Base-by-base conservation (phyloP, 2,797 vertebrate genomes). In the Esox masquinongy region DNA sequence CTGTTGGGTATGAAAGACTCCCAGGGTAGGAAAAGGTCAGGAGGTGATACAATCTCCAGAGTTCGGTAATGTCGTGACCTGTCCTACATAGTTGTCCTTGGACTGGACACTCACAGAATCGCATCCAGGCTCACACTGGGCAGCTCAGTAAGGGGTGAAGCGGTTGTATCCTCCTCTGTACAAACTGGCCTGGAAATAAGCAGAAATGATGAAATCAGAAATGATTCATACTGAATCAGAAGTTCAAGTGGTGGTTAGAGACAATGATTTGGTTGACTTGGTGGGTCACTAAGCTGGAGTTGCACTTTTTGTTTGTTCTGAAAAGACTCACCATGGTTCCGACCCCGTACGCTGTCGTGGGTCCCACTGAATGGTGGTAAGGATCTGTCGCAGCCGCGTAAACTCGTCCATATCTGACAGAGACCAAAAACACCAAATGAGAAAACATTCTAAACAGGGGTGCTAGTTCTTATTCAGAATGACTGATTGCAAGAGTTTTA, bases 131-230 rank as follows among this genome's bases (percentile, higher is more conserved):
- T 53, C 43, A 61, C 3, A 1, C 39, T 1, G 22, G 77, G 53
- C 1, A 36, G 2, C 70, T 95, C 88, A 95, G 90, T 95, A 95
- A 0, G 95, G 95, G 50, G 95, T 95, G 86, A 95, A 95, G 74
- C 95, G 93, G 86, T 94, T 95, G 84, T 95, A 95, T 72, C 93
- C 95, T 88, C 95, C 95, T 85, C 95, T 86, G 90, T 95, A 95
- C 86, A 95, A 87, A 89, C 95, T 94, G 82, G 95, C 94, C 95
- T 95, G 88, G 49, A 80, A 87, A 82, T 79, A 88, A 82, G 61
- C 63, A 86, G n/a, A n/a, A n/a, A n/a, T n/a, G n/a, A n/a, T 64
- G 0, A 26, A 0, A 79, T 71, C 2, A 19, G 39, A 61, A 17
- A 39, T 51, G 7, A 66, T 29, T 68, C 14, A 22, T n/a, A 36